These are phyloP conservation scores for Antheraea yamamai DNA, from an alignment of 2,888 invertebrate species.

Conservation along the genomic window DNA sequence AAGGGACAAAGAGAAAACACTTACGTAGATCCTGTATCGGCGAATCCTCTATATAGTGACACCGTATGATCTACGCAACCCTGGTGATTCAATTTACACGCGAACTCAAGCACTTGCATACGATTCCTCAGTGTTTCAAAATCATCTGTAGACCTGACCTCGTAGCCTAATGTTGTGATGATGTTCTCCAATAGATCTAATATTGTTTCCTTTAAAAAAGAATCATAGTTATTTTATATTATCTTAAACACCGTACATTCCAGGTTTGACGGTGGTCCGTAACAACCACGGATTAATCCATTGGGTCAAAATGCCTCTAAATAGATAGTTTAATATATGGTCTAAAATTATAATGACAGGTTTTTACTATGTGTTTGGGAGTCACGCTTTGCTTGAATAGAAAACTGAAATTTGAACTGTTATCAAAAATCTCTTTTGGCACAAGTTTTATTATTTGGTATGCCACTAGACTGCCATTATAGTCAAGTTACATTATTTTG, in stretches of 20 bases:
- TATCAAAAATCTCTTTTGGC: no score
- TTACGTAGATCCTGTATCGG: slow-evolving; percentile 58
- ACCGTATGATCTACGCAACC: slow-evolving; percentile 74
- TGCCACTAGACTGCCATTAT: no score
- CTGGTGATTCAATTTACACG: slow-evolving; percentile 83
- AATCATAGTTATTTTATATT: neutral
- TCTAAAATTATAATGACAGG: no score
- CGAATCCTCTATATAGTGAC: slow-evolving; percentile 50
- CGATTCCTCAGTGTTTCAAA: slow-evolving; percentile 81
- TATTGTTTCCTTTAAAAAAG: slow-evolving; percentile 48
- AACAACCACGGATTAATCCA: no score
- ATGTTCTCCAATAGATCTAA: slow-evolving; percentile 47
- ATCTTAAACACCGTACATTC: neutral
- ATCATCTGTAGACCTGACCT: slow-evolving; percentile 54
- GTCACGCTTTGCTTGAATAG: no score
- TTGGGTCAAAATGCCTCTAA: no score
- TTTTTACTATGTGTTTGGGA: no score
- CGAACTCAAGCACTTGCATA: slow-evolving; percentile 81
- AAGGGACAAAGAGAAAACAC: slow-evolving; percentile 26
- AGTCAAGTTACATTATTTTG: no score
- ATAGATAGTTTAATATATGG: no score
- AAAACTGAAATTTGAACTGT: no score
- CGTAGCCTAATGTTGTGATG: slow-evolving; percentile 76
- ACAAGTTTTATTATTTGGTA: no score
- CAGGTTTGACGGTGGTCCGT: neutral